Conservation (phyloP, 2,113 vertebrate genomes). For the Drymodes brunneopygia region DNA sequence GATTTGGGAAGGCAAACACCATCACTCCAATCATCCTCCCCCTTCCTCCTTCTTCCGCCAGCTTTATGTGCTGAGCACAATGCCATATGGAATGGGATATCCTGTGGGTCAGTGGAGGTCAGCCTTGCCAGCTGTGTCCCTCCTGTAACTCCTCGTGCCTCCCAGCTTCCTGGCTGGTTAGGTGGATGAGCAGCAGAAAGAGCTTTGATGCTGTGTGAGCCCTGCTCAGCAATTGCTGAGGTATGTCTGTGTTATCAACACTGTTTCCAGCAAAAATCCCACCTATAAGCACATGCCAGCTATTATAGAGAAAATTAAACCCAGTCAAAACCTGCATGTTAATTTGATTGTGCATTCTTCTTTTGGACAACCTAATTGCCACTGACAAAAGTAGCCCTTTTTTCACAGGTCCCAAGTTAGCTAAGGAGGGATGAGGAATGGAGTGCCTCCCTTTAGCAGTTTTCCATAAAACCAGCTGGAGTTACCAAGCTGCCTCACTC, state of each 20-base stretch:
- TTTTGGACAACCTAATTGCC: neutral
- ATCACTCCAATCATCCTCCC: too few relatives aligned
- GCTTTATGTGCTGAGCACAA: neutral
- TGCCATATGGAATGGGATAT: neutral
- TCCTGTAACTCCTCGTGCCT: neutral
- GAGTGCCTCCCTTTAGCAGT: neutral
- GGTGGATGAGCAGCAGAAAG: neutral
- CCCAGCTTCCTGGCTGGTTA: neutral
- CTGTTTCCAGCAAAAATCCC: neutral
- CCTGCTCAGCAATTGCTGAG: neutral
- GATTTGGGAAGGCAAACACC: neutral
- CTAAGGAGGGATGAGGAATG: neutral
- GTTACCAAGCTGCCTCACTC: neutral
- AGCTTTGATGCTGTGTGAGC: neutral
- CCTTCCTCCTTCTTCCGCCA: neutral
- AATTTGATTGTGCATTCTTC: neutral
- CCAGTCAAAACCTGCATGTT: neutral
- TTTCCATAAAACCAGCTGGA: neutral
- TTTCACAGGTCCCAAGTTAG: neutral
- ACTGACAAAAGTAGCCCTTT: neutral
- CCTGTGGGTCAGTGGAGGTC: neutral
- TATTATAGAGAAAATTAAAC: neutral
- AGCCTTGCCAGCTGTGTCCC: neutral
- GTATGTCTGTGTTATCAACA: too few relatives aligned
- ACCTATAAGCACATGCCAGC: neutral